Evolutionary conservation across 1,140 invertebrate species (phyloP), one percentile per base, ranked within the genome.

Genomic region (Proctacanthus coquilletti): DNA sequence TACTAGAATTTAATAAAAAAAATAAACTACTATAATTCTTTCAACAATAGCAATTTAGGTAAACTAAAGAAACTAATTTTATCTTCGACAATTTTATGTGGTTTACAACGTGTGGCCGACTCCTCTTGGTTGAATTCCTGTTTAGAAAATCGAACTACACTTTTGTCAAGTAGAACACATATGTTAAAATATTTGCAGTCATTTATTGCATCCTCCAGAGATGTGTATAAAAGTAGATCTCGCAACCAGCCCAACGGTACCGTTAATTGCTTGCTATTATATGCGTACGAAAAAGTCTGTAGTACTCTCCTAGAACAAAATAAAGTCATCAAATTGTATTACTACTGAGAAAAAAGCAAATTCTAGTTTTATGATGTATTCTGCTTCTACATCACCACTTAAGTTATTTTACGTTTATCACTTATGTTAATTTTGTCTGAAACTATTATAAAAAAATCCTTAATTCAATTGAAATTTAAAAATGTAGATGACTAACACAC

Each of bases 261-360:
- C 2, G 44, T 52, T 1, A 70, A 44, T 32, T 62, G 58, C 51
- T 66, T 69, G 40, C 60, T 71, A 43, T 52, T 68, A 45, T 71
- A 74, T 19, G 61, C 70, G 40, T 49, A 46, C 38, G 63, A 63
- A 62, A 74, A 73, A 9, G 65, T 59, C 45, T 52, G 27, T n/a
- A 71, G 47, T 18, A 64, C 44, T 31, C 50, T 49, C 41, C 70
- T 71, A 34, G 18, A 56, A 52, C 50, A 46, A 45, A 35, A 50
- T 42, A 42, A 35, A 35, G 13, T 11, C 14, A 20, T 34, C 40
- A 38, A 30, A 35, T 23, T 25, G 8, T 18, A 10, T 30, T 13
- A 31, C 23, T 17, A 40, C 21, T 31, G n/a, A 17, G 5, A 15
- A 17, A 21, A 21, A 31, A 18, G 21, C 15, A n/a, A 18, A 34